phyloP scores from a whole-genome alignment of 2,888 invertebrate genomes.

The Acleris literana region DNA sequence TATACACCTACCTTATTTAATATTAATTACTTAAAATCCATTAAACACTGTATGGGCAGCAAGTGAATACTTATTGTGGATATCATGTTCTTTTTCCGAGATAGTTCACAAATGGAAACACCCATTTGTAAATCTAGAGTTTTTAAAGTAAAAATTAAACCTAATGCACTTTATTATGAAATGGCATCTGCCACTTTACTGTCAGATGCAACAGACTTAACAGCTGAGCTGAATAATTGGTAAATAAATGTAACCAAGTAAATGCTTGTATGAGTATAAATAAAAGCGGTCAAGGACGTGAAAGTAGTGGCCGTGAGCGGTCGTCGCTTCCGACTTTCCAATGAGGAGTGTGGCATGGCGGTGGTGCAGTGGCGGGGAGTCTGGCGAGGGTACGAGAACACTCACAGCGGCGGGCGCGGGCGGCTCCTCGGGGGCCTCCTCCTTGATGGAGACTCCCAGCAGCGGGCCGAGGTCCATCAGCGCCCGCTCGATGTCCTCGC shows the following conservation, averaged over 20 bases:
- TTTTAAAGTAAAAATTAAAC: no score
- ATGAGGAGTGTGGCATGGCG: conserved; percentile 45
- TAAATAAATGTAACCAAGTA: not conserved
- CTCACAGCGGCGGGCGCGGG: conserved; percentile 46
- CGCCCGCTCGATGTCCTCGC: conserved; percentile 77
- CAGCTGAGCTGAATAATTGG: not conserved
- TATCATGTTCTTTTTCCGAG: no score
- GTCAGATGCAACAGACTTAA: not conserved
- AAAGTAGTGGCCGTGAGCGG: conserved; percentile 9
- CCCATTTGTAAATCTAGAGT: no score
- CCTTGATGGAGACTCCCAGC: conserved; percentile 77
- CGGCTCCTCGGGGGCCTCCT: conserved; percentile 71
- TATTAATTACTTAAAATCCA: no score
- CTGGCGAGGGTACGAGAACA: conserved; percentile 47
- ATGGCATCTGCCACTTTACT: no score
- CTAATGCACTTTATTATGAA: no score
- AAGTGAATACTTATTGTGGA: no score
- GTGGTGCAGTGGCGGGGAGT: conserved; percentile 38
- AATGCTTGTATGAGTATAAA: not conserved
- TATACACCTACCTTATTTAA: no score
- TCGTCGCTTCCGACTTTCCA: conserved; percentile 24
- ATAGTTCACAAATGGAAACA: no score
- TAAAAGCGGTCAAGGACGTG: conserved; percentile 26
- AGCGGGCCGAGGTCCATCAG: conserved; percentile 78
- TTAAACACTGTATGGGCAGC: no score